Base-by-base conservation (phyloP, 1,140 invertebrate genomes). In the Drosophila rufa region DNA sequence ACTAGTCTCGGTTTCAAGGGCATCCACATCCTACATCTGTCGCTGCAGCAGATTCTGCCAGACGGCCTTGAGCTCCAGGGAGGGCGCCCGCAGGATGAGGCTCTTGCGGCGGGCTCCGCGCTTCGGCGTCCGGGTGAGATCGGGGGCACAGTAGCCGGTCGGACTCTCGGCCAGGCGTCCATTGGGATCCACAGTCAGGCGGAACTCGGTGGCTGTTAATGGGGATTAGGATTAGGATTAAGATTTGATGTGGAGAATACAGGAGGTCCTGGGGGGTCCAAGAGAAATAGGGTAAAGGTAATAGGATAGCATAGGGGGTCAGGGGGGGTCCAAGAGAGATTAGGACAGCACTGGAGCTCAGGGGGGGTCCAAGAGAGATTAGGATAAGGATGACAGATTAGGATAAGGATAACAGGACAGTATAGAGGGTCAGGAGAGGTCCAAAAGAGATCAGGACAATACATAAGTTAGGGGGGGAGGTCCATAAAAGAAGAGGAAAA, bases 1-100 rank as follows among this genome's bases (percentile, higher is more conserved):
- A 15, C 4, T 11, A 60, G 51, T 25, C 12, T 3, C 4, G 1
- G 8, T 11, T 11, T 1, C 8, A 0, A 0, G 22, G 19, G 27
- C 4, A 9, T 25, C 14, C 15, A 7, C 2, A 1, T 94, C 95
- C 95, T 94, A 97, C 96, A 97, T 97, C 93, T 97, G 97, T 66
- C 97, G 94, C 79, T 97, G 96, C 12, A 97, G 94, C n/a, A 97
- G 94, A 84, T 97, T 97, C 91, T 97, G 96, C 97, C 97, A 98
- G 3, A 97, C 96, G 19, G 97, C 96, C 91, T 98, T 98, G 8
- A 97, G 92, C 91, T 98, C 97, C 43, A 96, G 94, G 1, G 95
- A 97, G 0, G 97, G 97, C 1, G 97, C 96, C 33, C 97, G 93
- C 11, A 97, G 92, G 0, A 96, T 94, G 3, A 97, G 92, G 5